A percentile compares a stretch with the other conserved stretches of the same genome.
phyloP scores from a whole-genome alignment of 1,140 invertebrate genomes.

The Pomacea maculata region DNA sequence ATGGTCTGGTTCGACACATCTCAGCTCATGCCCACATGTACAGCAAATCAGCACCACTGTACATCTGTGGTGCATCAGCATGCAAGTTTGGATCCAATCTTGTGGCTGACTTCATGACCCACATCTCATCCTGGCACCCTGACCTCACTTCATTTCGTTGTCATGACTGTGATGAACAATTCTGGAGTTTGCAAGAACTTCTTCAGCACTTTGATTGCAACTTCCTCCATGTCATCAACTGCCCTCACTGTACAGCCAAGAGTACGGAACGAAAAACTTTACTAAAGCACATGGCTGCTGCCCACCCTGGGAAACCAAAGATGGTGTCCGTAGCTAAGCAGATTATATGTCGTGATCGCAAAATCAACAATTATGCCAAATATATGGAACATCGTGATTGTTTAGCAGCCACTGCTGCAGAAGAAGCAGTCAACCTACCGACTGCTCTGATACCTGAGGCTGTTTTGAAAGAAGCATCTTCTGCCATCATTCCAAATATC shows the following conservation, averaged over 20 bases:
- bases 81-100: slow-evolving; percentile 50
- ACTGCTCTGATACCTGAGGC: neutral
- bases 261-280: slow-evolving; percentile 43
- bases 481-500: neutral
- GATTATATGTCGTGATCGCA: slow-evolving; percentile 48
- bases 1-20: slow-evolving; percentile 46
- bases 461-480: neutral
- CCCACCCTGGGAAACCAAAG: slow-evolving; percentile 51
- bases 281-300: slow-evolving; percentile 42
- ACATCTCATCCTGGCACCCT: slow-evolving; percentile 43
- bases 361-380: slow-evolving; percentile 36
- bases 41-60: slow-evolving; percentile 37
- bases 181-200: slow-evolving; percentile 27
- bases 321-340: slow-evolving; percentile 52
- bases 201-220: slow-evolving; percentile 45
- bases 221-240: slow-evolving; percentile 48
- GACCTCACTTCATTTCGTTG: slow-evolving; percentile 33
- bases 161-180: slow-evolving; percentile 39
- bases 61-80: slow-evolving; percentile 41
- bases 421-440: neutral
- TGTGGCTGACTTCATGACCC: slow-evolving; percentile 41
- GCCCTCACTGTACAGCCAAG: slow-evolving; percentile 50
- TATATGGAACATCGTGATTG: slow-evolving; percentile 7
- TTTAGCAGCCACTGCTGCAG: neutral
- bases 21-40: slow-evolving; percentile 39